Evolutionary conservation across 2,888 invertebrate species (phyloP).

Genomic region (Philereme vetulata): DNA sequence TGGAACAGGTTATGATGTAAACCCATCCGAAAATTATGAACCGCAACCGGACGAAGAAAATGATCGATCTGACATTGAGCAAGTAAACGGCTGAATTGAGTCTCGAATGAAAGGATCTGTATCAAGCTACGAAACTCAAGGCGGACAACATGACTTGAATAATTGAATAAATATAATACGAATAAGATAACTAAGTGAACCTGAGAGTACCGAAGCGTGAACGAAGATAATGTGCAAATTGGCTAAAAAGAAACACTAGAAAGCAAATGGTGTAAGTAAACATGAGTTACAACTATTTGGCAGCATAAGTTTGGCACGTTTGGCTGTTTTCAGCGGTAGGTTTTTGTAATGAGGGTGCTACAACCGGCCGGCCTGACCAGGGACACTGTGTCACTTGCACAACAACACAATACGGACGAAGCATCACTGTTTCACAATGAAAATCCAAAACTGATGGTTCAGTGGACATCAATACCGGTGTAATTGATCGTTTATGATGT

Average conservation of each 20-base stretch:
- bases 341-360: slow-evolving; percentile 39
- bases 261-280: slow-evolving; percentile 47
- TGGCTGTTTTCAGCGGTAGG: slow-evolving; percentile 6
- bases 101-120: slow-evolving; percentile 47
- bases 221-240: slow-evolving; percentile 61
- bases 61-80: slow-evolving; percentile 38
- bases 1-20: slow-evolving; percentile 30
- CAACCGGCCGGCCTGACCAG: slow-evolving; percentile 35
- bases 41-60: slow-evolving; percentile 24
- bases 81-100: slow-evolving; percentile 33
- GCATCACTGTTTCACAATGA: slow-evolving; percentile 31
- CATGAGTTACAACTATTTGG: slow-evolving; percentile 23
- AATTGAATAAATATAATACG: slow-evolving; percentile 47
- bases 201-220: slow-evolving; percentile 61
- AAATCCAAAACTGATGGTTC: slow-evolving; percentile 17
- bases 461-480: slow-evolving; percentile 31
- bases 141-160: slow-evolving; percentile 45
- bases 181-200: slow-evolving; percentile 52
- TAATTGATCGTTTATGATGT: slow-evolving; percentile 35
- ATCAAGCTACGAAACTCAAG: slow-evolving; percentile 46
- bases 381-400: slow-evolving; percentile 30
- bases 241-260: slow-evolving; percentile 57
- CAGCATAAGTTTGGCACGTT: slow-evolving; percentile 7
- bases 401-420: slow-evolving; percentile 44
- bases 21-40: slow-evolving; percentile 21